Evolutionary conservation across 2,888 invertebrate genomes (phyloP).

Genomic region (Heteromurus nitidus): DNA sequence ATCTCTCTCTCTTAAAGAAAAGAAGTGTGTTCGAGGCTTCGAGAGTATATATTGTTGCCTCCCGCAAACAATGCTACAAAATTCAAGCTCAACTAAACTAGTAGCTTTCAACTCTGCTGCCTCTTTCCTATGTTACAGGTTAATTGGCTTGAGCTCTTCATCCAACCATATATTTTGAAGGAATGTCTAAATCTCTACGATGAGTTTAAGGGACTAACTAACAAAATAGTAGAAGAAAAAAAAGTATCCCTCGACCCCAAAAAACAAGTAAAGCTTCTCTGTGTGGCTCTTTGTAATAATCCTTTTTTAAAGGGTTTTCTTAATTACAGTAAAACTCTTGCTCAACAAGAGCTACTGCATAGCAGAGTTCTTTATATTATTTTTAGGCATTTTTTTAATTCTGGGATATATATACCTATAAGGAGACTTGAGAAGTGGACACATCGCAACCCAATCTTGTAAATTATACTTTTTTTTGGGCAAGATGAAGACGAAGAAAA

Average conservation of each 20-base stretch:
- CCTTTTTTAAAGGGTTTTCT: constrained; percentile 45
- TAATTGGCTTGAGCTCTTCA: constrained; percentile 50
- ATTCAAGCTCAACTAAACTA: neutral
- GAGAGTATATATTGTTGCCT: too few relatives aligned
- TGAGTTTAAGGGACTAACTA: neutral
- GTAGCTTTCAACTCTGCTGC: constrained; percentile 55
- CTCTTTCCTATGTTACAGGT: constrained; percentile 64
- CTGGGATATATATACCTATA: too few relatives aligned
- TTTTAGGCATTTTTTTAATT: too few relatives aligned
- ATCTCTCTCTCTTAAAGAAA: too few relatives aligned
- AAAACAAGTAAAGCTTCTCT: too few relatives aligned
- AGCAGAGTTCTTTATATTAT: too few relatives aligned
- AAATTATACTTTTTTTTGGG: too few relatives aligned
- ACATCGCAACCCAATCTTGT: too few relatives aligned
- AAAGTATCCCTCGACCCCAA: constrained; percentile 51
- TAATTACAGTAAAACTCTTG: constrained; percentile 36
- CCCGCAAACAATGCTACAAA: neutral
- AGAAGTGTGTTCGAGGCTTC: neutral
- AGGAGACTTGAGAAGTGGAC: constrained; percentile 18
- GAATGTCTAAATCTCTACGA: too few relatives aligned
- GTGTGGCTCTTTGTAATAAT: constrained; percentile 62
- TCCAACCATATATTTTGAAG: too few relatives aligned
- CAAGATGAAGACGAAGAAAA: constrained; percentile 33
- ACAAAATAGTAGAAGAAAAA: constrained; percentile 28
- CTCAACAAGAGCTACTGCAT: constrained; percentile 54